Evolutionary conservation across 2,113 vertebrate species (phyloP).

Genomic region (Coturnix japonica): DNA sequence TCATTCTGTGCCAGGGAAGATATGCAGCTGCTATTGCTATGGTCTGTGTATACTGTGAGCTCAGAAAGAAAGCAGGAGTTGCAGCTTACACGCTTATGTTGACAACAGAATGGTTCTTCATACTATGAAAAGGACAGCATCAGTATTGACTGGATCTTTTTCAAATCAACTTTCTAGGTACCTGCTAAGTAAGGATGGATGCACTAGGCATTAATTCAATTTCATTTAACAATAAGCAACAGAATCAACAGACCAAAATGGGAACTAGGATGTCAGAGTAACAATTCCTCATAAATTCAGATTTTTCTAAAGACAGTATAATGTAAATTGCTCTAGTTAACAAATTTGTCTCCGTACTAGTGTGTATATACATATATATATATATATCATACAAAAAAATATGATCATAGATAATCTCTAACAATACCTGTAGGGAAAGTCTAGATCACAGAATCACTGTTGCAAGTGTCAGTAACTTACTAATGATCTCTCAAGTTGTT

Average conservation of each 20-base stretch:
- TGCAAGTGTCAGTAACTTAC: background rate
- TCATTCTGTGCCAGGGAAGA: slow-evolving; percentile 54
- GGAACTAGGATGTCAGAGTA: background rate
- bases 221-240: background rate
- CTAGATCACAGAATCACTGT: background rate
- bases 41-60: slow-evolving; percentile 13
- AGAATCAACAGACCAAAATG: background rate
- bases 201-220: background rate
- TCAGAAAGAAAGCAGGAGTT: slow-evolving; percentile 3
- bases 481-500: background rate
- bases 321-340: background rate
- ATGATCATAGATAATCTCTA: background rate
- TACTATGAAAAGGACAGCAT: background rate
- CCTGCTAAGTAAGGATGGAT: background rate
- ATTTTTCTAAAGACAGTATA: background rate
- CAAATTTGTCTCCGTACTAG: background rate
- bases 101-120: slow-evolving; percentile 22
- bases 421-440: background rate
- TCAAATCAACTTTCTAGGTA: background rate
- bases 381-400: background rate
- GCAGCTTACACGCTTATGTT: background rate
- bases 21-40: slow-evolving; percentile 58
- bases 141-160: background rate
- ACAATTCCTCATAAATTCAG: background rate
- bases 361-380: background rate